phyloP scores from a whole-genome alignment of 2,113 vertebrate species.

The Atrichornis clamosus region DNA sequence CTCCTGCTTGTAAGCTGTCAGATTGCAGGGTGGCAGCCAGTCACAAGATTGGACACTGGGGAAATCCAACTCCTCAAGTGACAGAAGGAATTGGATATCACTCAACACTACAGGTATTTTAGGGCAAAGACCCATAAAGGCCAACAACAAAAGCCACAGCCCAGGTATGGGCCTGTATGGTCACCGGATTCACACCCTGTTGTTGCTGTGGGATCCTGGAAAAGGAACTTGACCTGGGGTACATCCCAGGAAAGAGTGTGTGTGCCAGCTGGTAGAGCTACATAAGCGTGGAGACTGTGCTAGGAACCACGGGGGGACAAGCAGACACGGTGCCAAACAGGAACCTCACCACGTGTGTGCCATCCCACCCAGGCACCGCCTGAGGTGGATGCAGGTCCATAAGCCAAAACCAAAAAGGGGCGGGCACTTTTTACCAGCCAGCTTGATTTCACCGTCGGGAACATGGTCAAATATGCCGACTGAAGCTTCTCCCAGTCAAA shows the following conservation, averaged over 20 bases:
- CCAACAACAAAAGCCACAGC: background rate
- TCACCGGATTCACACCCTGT: background rate
- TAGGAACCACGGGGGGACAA: background rate
- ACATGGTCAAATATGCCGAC: fast-evolving
- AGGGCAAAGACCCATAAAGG: background rate
- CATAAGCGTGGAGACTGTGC: background rate
- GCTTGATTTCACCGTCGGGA: background rate
- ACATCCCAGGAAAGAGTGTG: background rate
- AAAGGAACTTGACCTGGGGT: background rate
- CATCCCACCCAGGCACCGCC: background rate
- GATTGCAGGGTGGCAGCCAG: background rate
- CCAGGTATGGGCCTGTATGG: too few species aligned
- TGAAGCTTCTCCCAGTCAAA: background rate
- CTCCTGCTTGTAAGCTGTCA: background rate
- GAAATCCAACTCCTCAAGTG: background rate
- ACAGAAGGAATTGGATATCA: background rate
- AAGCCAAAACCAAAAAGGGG: background rate
- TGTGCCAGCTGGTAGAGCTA: background rate
- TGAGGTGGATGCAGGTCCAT: too few species aligned
- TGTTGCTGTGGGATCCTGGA: background rate
- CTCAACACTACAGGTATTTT: background rate
- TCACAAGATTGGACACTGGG: too few species aligned
- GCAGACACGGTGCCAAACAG: background rate
- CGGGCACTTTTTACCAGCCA: background rate
- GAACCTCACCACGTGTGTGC: background rate